A percentile compares a stretch with the other conserved stretches of the same genome.
Evolutionary conservation across 2,888 invertebrate species (phyloP).

Genomic region (Agonopterix alstromeriana): DNA sequence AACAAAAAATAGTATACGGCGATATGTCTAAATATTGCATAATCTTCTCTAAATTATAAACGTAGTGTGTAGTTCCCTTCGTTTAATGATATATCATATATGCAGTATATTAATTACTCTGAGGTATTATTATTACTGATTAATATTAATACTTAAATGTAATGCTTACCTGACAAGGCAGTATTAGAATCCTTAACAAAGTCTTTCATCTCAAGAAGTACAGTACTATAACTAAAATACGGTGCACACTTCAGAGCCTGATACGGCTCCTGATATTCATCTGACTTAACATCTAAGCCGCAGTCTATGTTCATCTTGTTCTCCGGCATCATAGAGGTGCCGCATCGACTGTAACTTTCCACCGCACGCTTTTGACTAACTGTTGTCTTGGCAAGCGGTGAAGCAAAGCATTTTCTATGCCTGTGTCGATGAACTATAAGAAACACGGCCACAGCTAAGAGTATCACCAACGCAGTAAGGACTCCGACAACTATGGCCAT

Average conservation of each 20-base stretch:
- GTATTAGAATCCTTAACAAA: constrained; percentile 70
- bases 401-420: constrained; percentile 84
- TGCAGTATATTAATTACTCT: no score
- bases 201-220: constrained; percentile 86
- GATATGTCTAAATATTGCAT: no score
- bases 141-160: background rate
- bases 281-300: constrained; percentile 79
- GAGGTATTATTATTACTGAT: no score
- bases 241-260: constrained; percentile 85
- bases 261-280: constrained; percentile 88
- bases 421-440: constrained; percentile 83
- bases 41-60: no score
- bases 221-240: constrained; percentile 85
- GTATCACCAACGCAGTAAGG: constrained; percentile 82
- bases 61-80: no score
- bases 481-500: constrained; percentile 88
- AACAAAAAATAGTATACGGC: no score
- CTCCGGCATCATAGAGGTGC: constrained; percentile 71
- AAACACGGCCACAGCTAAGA: constrained; percentile 83
- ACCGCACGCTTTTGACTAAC: constrained; percentile 62
- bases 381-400: constrained; percentile 76
- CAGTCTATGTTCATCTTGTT: constrained; percentile 75
- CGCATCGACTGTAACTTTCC: constrained; percentile 76
- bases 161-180: constrained; percentile 51
- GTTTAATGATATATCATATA: no score